A percentile compares a stretch with the other conserved stretches of the same genome.
phyloP scores from a whole-genome alignment of 2,888 invertebrate species.

The Pinctada fucata region DNA sequence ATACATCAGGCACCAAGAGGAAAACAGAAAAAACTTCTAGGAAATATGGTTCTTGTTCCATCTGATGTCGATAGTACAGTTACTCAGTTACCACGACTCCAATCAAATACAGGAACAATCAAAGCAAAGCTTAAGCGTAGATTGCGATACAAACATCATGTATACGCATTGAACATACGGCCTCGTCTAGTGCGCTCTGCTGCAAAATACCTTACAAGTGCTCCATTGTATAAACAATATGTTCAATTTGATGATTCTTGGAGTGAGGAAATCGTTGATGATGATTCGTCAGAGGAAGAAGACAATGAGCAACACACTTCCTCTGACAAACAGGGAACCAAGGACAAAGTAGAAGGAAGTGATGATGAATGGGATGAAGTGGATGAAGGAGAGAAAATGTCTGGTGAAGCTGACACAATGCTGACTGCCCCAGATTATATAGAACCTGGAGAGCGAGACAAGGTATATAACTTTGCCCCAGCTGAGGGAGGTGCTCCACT shows the following conservation, averaged over 20 bases:
- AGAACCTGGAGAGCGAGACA: conserved; percentile 40
- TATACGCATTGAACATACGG: conserved; percentile 40
- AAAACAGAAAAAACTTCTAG: conserved; percentile 32
- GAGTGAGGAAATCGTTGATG: not conserved
- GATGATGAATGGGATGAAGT: conserved; percentile 44
- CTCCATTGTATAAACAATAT: not conserved
- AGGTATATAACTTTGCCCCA: conserved; percentile 46
- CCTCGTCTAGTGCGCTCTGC: conserved; percentile 40
- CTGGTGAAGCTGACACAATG: conserved; percentile 40
- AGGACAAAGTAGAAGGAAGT: not conserved
- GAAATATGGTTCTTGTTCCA: conserved; percentile 49
- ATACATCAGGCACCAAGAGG: conserved; percentile 43
- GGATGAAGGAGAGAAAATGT: conserved; percentile 37
- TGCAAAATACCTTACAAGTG: conserved; percentile 8
- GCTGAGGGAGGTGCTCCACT: conserved; percentile 45
- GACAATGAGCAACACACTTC: not conserved
- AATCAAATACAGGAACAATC: conserved; percentile 38
- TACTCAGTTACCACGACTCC: conserved; percentile 33
- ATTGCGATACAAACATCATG: conserved; percentile 45
- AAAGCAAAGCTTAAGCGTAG: conserved; percentile 42
- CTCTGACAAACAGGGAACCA: not conserved
- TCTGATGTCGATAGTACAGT: conserved; percentile 44
- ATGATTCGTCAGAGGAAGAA: not conserved
- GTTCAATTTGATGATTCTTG: not conserved
- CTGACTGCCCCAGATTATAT: conserved; percentile 41